Percentiles rank a stretch among this genome's conserved stretches.
These are phyloP conservation scores for Uria aalge DNA, from an alignment of 2,113 vertebrate species.

Conservation along the genomic window DNA sequence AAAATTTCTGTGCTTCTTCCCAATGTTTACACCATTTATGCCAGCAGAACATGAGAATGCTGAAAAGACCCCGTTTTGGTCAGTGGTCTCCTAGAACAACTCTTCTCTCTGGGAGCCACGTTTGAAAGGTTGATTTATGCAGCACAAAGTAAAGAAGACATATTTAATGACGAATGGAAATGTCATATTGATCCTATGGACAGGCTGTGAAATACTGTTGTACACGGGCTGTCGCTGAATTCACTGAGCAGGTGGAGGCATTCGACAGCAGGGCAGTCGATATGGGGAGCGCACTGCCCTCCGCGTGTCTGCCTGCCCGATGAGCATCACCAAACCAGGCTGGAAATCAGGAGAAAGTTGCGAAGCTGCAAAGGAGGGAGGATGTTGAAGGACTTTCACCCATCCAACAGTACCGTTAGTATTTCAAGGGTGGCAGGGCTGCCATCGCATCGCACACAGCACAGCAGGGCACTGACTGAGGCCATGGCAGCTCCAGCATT, in stretches of 20 bases:
- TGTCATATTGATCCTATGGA: slow-evolving; percentile 67
- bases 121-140: slow-evolving; percentile 71
- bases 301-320: fast-evolving
- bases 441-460: fast-evolving
- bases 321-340: neutral
- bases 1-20: neutral
- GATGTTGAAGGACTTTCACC: neutral
- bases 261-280: neutral
- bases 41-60: neutral
- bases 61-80: neutral
- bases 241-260: neutral
- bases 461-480: fast-evolving
- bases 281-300: neutral
- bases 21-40: neutral
- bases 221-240: neutral
- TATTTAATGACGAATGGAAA: slow-evolving; percentile 67
- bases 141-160: slow-evolving; percentile 57
- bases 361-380: neutral
- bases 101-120: neutral
- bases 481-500: neutral
- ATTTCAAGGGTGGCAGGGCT: neutral
- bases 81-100: neutral
- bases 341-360: neutral
- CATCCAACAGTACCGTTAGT: neutral
- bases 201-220: slow-evolving; percentile 50